Evolutionary conservation across 37 sponge, comb jelly and placozoan species (phyloP), one percentile per base, ranked within the genome.

Genomic region (Ephydatia muelleri): DNA sequence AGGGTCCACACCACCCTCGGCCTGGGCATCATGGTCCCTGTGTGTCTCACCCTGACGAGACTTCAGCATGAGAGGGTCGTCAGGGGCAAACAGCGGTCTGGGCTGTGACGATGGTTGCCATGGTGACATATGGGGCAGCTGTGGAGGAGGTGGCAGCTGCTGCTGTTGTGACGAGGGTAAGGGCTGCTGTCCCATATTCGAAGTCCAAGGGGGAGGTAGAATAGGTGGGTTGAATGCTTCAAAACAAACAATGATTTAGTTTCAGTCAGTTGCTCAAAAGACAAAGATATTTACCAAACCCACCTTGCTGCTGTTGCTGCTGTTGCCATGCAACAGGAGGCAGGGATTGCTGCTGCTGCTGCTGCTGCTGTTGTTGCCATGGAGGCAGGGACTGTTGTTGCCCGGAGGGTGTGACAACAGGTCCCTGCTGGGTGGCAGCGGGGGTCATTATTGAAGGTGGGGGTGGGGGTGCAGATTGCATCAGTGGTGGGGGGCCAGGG

Each of bases 41-140:
- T 57, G 57, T 5, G 26, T 16, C n/a, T 72, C 34, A 11, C 33
- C 73, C 34, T 72, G 73, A 0, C 32, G 73, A 32, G 32, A 26
- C 14, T 32, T 36, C 73, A 72, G 11, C 73, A 72, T 35, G 8
- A 72, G 8, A 16, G 38, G 77, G 21, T 40, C 78, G 72, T 66
- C 83, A 38, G 82, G 33, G n/a, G 70, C 72, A 37, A 73, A 73
- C 37, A 73, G 74, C 74, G 74, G 74, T 36, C 25, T 73, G 33
- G 74, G 74, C 32, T 73, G 26, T 38, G 29, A 39, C 78, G 84
- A 35, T 33, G 78, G 86, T 38, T 80, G 65, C 88, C 88, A 88
- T 73, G 83, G 83, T 16, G 75, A 84, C 22, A 68, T 68, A 27
- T 49, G 77, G 35, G 84, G 75, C 73, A 49, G 79, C 11, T 43